Conservation (phyloP, 2,888 invertebrate genomes). For the Meghimatium bilineatum region DNA sequence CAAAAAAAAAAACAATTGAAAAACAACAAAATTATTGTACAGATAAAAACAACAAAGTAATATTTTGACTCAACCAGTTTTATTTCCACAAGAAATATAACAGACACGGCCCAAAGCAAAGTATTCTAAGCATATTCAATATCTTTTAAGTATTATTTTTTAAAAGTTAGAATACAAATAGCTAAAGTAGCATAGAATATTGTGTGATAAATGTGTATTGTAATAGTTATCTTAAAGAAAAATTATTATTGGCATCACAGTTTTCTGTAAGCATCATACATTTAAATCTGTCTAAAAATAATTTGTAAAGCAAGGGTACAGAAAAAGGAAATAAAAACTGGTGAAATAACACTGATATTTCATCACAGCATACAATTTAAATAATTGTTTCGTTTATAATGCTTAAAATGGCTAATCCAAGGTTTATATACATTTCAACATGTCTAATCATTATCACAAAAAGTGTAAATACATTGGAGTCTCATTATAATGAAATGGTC, state of each 20-base stretch:
- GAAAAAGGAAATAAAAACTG: not conserved
- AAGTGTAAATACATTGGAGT: too few relatives aligned
- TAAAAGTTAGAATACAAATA: not conserved
- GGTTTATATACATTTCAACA: not conserved
- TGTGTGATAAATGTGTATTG: not conserved
- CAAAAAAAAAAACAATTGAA: too few relatives aligned
- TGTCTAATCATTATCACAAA: too few relatives aligned
- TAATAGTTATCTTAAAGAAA: not conserved
- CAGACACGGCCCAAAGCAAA: not conserved
- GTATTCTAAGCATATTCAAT: not conserved
- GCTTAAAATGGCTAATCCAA: not conserved
- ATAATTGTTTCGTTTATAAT: not conserved
- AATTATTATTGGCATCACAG: not conserved
- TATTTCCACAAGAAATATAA: not conserved
- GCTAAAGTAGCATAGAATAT: not conserved
- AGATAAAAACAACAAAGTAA: not conserved
- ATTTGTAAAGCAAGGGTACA: not conserved
- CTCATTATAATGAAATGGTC: too few relatives aligned
- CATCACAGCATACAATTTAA: not conserved
- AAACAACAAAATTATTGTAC: too few relatives aligned
- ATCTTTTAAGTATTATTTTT: not conserved
- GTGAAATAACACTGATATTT: not conserved
- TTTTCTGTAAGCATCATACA: not conserved
- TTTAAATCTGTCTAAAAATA: not conserved
- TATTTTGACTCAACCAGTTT: not conserved